Percentiles rank a stretch among this genome's conserved stretches.
Evolutionary conservation across 2,797 vertebrate genomes (phyloP).

Genomic region (Schizothorax lantsangensis): DNA sequence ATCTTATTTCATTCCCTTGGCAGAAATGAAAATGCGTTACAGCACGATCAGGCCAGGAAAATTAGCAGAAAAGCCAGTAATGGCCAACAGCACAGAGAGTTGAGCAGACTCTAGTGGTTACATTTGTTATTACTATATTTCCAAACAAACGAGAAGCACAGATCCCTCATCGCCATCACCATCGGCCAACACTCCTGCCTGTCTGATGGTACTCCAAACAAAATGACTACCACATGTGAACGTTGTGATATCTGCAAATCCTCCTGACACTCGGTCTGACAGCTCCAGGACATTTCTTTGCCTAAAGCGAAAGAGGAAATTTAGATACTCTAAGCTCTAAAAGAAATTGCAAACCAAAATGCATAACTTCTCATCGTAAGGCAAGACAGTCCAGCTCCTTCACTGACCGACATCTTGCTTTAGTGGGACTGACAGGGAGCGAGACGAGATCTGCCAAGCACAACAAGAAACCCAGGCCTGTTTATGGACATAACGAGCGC

Average conservation of each 20-base stretch:
- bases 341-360: slow-evolving; percentile 51
- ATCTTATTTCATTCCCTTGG: slow-evolving; percentile 51
- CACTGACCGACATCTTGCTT: slow-evolving; percentile 65
- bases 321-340: background rate
- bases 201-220: background rate
- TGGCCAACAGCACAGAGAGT: background rate
- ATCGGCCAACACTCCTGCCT: background rate
- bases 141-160: background rate
- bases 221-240: slow-evolving; percentile 13
- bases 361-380: slow-evolving; percentile 50
- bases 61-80: slow-evolving; percentile 58
- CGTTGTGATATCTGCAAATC: background rate
- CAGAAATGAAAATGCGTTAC: slow-evolving; percentile 64
- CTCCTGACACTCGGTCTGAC: background rate
- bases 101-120: slow-evolving; percentile 52
- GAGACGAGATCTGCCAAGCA: slow-evolving; percentile 64
- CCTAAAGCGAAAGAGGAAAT: background rate
- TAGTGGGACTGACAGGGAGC: slow-evolving; percentile 69
- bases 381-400: slow-evolving; percentile 51
- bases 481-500: slow-evolving; percentile 69
- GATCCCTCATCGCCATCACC: background rate
- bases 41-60: slow-evolving; percentile 60
- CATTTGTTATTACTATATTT: slow-evolving; percentile 21
- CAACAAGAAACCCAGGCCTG: slow-evolving; percentile 65
- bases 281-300: background rate